Base-by-base conservation (phyloP, 2,797 vertebrate genomes). In the Enteromius viviparus region DNA sequence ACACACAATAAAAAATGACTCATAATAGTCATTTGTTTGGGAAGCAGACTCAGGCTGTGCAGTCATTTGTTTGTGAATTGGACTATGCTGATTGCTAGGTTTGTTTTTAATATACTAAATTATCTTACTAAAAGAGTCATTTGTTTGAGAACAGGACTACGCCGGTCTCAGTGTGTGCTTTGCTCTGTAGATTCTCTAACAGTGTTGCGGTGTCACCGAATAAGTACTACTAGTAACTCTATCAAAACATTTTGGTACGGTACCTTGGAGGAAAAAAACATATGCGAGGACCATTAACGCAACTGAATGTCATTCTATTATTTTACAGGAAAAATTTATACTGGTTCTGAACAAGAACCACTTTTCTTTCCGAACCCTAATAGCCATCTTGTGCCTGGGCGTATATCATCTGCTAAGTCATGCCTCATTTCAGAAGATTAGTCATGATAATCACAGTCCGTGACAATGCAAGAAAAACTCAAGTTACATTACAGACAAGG, bases 381-480 rank as follows among this genome's bases (percentile, higher is more conserved):
- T 15, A 75, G 12, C 21, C 53, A 58, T 12, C n/a, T 10, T 15
- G 72, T 55, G 45, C 23, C 23, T 37, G 34, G 32, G 47, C 0
- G 3, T 75, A 14, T 17, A 76, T 58, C 72, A 40, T 58, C 72
- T 76, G 51, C 51, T 58, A 34, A 55, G 21, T 37, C 51, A 75
- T 40, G 49, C 49, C 11, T 75, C 71, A 55, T 75, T 75, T 75
- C 71, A 55, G 32, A 32, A 37, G 51, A 40, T 76, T 19, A 76
- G n/a, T 58, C n/a, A 6, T 26, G 23, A 60, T 26, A 60, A 40
- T 23, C 11, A 76, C 34, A 0, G 40, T 58, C 51, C 53, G 1
- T 23, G 32, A 58, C 19, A 40, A n/a, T 14, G n/a, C 40, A 49
- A 29, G 29, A 58, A 40, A 75, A 37, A 32, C 3, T 9, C 40